Base-by-base conservation (phyloP, 2,113 vertebrate species). In the Callionymus lyra region DNA sequence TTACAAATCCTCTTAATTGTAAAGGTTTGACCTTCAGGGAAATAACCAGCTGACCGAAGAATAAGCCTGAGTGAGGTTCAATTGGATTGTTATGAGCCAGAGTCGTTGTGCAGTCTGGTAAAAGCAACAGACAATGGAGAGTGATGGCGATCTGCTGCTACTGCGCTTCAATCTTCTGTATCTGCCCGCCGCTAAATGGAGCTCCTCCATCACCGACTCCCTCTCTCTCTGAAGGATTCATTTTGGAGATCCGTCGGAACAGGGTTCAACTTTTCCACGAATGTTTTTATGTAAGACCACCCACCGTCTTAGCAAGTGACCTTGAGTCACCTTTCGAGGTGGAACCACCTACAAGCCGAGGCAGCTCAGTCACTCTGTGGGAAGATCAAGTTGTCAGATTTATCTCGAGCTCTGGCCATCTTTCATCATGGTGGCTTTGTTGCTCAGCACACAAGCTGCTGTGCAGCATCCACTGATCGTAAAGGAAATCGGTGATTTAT, bases 111-210 rank as follows among this genome's bases (percentile, higher is more conserved):
- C 61, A 49, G 57, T 45, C 33, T 52, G 48, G 55, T 44, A 47
- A 43, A 43, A 53, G 57, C 32, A 27, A 52, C 47, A 1, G 39
- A 61, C 50, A 34, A 50, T 16, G 17, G 56, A 62, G 50, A 64
- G 48, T 21, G 47, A 68, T 65, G 31, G 31, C 56, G 19, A 60
- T 36, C n/a, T 48, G 64, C 40, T 63, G 58, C 59, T 70, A 63
- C 15, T 69, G 68, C 61, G 47, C 59, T 63, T 62, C 58, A 55
- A 48, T 60, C 54, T 45, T 38, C 63, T 59, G 46, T 56, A 55
- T 65, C 65, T 60, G 44, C 21, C 21, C 8, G 21, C 21, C 8
- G 21, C 21, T 27, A 27, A 27, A 27, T 27, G 21, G 21, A 27
- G 21, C 21, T 8, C 4, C 21, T 27, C 47, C 48, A 61, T 76